These are phyloP conservation scores for Nicator chloris DNA, from an alignment of 2,113 vertebrate genomes.

Conservation along the genomic window DNA sequence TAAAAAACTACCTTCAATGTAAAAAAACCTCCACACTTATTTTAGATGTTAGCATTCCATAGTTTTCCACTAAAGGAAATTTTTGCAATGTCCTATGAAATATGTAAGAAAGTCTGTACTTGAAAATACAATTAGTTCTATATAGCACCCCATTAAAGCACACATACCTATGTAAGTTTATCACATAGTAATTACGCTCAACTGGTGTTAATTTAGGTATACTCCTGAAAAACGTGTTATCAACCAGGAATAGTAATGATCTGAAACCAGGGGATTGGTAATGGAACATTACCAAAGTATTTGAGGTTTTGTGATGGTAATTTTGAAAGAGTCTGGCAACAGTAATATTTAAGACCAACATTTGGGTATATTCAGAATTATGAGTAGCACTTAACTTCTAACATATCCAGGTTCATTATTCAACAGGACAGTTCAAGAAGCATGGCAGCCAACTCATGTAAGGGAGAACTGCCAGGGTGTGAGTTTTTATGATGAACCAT, in stretches of 20 bases:
- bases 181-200: not conserved
- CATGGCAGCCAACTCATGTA: not conserved
- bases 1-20: not conserved
- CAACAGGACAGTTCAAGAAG: not conserved
- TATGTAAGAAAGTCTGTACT: conserved; percentile 27
- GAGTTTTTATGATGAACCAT: not conserved
- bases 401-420: not conserved
- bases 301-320: not conserved
- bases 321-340: not conserved
- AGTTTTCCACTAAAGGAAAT: conserved; percentile 47
- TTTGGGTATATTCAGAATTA: not conserved
- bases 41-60: conserved; percentile 5
- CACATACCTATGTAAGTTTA: conserved; percentile 30
- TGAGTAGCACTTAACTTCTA: not conserved
- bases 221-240: not conserved
- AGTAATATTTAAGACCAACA: not conserved
- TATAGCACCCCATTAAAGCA: conserved; percentile 1
- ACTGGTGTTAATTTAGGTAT: not conserved
- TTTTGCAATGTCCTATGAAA: conserved; percentile 52
- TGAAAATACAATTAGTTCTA: conserved; percentile 24
- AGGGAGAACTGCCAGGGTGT: not conserved
- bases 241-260: not conserved
- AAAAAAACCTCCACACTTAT: not conserved
- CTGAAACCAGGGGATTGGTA: not conserved
- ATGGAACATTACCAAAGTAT: not conserved